These are phyloP conservation scores for Phrynocephalus guinanensis DNA, from an alignment of 2,797 vertebrate species.

Conservation along the genomic window DNA sequence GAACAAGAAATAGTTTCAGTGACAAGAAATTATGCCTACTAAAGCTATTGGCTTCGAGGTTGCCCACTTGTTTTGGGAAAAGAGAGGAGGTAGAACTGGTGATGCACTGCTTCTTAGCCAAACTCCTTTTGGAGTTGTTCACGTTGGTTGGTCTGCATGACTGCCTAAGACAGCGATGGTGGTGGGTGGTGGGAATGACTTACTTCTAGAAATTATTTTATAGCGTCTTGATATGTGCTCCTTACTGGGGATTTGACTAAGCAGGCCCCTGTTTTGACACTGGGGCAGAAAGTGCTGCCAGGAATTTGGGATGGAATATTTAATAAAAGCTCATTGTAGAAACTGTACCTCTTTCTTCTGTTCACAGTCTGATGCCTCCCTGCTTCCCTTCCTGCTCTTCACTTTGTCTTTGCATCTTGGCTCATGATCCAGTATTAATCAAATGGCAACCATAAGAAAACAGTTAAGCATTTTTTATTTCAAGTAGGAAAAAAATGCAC, in stretches of 20 bases:
- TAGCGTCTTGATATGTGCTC: not conserved
- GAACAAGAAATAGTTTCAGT: not conserved
- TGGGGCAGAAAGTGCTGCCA: not conserved
- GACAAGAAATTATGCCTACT: not conserved
- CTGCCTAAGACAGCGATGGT: not conserved
- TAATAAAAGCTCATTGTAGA: slow-evolving; percentile 36
- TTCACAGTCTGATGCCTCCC: not conserved
- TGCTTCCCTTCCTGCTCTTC: not conserved
- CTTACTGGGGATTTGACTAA: not conserved
- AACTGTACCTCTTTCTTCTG: not conserved
- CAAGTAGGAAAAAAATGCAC: slow-evolving; percentile 5
- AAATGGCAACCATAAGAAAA: not conserved
- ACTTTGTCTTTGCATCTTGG: not conserved
- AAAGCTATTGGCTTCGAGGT: not conserved
- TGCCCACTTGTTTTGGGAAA: not conserved
- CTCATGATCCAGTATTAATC: not conserved
- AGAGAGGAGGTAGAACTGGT: too few relatives aligned
- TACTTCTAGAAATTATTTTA: not conserved
- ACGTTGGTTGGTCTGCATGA: not conserved
- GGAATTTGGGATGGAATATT: not conserved
- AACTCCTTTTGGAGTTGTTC: not conserved
- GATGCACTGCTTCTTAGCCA: not conserved
- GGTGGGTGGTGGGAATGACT: too few relatives aligned
- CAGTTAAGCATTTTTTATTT: slow-evolving; percentile 24
- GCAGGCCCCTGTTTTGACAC: not conserved